A percentile compares a stretch with the other conserved stretches of the same genome.
phyloP scores from a whole-genome alignment of 2,888 invertebrate species.

The Monochamus alternatus region DNA sequence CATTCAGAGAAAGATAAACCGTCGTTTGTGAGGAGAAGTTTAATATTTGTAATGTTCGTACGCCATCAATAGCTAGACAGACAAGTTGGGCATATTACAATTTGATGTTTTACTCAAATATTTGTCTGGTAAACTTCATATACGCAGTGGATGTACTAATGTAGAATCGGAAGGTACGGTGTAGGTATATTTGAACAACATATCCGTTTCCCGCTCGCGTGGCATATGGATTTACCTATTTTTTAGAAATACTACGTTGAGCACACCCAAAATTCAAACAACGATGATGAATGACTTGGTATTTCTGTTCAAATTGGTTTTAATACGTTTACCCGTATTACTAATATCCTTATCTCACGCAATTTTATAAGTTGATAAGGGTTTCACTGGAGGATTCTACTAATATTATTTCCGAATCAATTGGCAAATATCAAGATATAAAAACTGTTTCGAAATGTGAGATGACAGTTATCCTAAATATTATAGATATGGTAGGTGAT shows the following conservation, averaged over 20 bases:
- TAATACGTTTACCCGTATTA: not conserved
- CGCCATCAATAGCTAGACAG: slow-evolving; percentile 42
- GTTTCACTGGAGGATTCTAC: not conserved
- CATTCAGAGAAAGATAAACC: slow-evolving; percentile 28
- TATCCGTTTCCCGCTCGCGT: slow-evolving; percentile 65
- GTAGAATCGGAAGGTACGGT: slow-evolving; percentile 61
- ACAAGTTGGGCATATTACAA: slow-evolving; percentile 24
- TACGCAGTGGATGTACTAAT: slow-evolving; percentile 54
- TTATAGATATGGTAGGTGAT: too few species aligned
- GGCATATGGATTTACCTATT: slow-evolving; percentile 49
- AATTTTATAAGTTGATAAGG: not conserved
- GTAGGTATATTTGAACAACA: slow-evolving; percentile 62
- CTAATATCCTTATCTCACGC: not conserved
- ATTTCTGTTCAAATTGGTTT: slow-evolving; percentile 8
- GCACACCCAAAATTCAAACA: slow-evolving; percentile 50
- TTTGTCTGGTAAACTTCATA: slow-evolving; percentile 43
- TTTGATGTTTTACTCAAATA: slow-evolving; percentile 31
- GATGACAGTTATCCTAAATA: too few species aligned
- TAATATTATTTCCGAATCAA: too few species aligned
- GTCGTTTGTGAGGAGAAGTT: slow-evolving; percentile 23
- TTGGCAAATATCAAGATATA: too few species aligned
- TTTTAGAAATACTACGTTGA: slow-evolving; percentile 45
- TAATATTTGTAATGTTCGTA: slow-evolving; percentile 47
- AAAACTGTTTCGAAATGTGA: too few species aligned
- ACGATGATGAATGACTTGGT: slow-evolving; percentile 28